phyloP scores from a whole-genome alignment of 2,797 vertebrate species.

The Anisognathus igniventris region DNA sequence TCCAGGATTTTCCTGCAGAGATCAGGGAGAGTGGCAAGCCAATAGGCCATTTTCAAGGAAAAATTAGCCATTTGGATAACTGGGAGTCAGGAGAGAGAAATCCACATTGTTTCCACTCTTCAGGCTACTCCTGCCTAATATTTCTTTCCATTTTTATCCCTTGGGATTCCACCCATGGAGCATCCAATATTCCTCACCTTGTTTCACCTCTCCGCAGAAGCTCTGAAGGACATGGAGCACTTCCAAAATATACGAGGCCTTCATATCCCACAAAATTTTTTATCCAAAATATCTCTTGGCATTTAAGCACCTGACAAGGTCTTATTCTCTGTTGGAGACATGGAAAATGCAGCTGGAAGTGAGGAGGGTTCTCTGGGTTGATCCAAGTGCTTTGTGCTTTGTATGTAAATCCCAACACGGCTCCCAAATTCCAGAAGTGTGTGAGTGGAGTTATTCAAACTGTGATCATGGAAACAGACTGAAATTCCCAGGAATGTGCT shows the following conservation, averaged over 20 bases:
- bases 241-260: not conserved
- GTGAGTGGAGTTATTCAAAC: not conserved
- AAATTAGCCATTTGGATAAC: not conserved
- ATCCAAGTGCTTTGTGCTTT: not conserved
- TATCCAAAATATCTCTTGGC: not conserved
- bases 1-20: not conserved
- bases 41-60: not conserved
- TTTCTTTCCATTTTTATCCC: not conserved
- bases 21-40: not conserved
- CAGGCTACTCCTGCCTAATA: not conserved
- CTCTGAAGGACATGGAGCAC: not conserved
- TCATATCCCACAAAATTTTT: not conserved
- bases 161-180: not conserved
- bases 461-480: not conserved
- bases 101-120: not conserved
- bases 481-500: not conserved
- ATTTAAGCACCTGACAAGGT: not conserved
- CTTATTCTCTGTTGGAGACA: not conserved
- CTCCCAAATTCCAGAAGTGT: not conserved
- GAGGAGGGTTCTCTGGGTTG: not conserved
- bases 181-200: rapidly evolving
- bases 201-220: not conserved
- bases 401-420: not conserved
- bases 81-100: not conserved
- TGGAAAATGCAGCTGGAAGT: not conserved